These are phyloP conservation scores for Emys orbicularis DNA, from an alignment of 2,797 vertebrate species.

Conservation along the genomic window DNA sequence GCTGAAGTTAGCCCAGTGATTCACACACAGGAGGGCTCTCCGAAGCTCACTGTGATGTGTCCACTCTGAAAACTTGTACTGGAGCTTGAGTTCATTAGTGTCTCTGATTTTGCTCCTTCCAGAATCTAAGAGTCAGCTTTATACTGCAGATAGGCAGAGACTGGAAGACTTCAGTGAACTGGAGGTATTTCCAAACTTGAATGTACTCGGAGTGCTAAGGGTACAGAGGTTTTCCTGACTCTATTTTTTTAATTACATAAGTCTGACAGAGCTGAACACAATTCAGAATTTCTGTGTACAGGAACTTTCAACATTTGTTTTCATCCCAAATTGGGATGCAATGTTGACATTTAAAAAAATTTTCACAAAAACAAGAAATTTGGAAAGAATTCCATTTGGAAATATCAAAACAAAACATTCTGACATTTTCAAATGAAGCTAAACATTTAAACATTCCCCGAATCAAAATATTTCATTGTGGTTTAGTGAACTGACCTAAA, in stretches of 20 bases:
- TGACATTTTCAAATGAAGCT: background rate
- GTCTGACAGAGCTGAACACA: background rate
- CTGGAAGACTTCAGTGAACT: background rate
- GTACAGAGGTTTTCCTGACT: background rate
- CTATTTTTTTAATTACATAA: background rate
- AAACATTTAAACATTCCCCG: background rate
- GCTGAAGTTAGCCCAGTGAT: background rate
- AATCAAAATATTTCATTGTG: background rate
- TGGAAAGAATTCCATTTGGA: background rate
- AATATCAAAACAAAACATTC: background rate
- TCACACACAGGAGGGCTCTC: background rate
- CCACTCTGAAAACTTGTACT: background rate
- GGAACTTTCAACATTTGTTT: background rate
- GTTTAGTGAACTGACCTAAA: background rate
- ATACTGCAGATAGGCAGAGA: background rate
- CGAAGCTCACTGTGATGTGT: background rate
- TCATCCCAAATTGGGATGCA: background rate
- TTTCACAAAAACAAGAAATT: background rate
- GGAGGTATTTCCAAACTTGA: accelerated
- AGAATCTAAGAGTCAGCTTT: background rate
- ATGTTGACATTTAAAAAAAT: background rate
- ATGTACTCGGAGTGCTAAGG: background rate
- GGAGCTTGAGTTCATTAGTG: background rate
- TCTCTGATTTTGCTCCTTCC: background rate
- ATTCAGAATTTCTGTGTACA: background rate